These are phyloP conservation scores for Ypsolopha sequella DNA, from an alignment of 2,888 invertebrate genomes.

Conservation along the genomic window DNA sequence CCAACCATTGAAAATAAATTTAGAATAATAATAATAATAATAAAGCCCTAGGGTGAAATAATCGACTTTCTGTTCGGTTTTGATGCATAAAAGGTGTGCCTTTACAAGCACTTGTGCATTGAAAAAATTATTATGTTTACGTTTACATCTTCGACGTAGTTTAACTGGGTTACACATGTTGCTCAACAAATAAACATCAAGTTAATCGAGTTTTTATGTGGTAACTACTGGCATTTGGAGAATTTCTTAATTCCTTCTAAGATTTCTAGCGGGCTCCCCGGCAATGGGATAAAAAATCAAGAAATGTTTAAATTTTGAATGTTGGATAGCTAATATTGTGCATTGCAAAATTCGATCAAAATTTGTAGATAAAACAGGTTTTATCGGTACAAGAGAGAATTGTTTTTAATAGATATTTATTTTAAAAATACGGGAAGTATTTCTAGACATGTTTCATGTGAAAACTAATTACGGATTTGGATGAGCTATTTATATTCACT, in stretches of 20 bases:
- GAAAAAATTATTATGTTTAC: conserved; percentile 2
- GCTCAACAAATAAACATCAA: conserved; percentile 3
- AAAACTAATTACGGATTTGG: too few relatives aligned
- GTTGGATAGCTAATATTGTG: neutral
- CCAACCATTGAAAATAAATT: too few relatives aligned
- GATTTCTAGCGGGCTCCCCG: neutral
- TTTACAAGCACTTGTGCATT: too few relatives aligned
- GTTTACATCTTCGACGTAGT: conserved; percentile 1
- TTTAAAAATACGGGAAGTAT: too few relatives aligned
- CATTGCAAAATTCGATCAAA: neutral
- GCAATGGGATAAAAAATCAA: neutral
- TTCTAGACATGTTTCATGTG: too few relatives aligned
- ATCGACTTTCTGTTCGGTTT: too few relatives aligned
- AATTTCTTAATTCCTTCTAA: conserved; percentile 2
- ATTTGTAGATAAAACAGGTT: neutral
- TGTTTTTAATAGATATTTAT: too few relatives aligned
- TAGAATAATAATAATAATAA: too few relatives aligned
- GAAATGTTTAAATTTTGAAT: neutral
- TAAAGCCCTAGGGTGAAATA: too few relatives aligned
- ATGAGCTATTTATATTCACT: too few relatives aligned
- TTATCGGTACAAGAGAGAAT: too few relatives aligned
- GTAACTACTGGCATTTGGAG: conserved; percentile 2
- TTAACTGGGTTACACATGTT: conserved; percentile 3
- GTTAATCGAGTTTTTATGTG: neutral
- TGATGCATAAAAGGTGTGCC: too few relatives aligned